Evolutionary conservation across 2,888 invertebrate genomes (phyloP).

Genomic region (Sycophila texana): DNA sequence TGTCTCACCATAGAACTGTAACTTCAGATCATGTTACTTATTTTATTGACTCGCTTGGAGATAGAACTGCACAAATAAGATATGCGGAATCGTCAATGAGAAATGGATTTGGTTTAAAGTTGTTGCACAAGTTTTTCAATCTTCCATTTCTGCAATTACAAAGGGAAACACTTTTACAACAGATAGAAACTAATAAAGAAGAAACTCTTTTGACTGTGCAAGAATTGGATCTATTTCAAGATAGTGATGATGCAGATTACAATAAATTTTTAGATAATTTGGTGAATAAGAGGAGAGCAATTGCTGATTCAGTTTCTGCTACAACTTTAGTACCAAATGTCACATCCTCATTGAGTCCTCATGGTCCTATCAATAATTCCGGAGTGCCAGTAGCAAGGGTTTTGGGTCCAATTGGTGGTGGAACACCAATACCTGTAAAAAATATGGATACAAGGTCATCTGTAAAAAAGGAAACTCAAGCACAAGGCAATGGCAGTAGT

Average conservation of each 20-base stretch:
- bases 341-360: slow-evolving; percentile 67
- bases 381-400: slow-evolving; percentile 66
- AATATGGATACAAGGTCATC: slow-evolving; percentile 65
- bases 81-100: slow-evolving; percentile 96
- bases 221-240: slow-evolving; percentile 86
- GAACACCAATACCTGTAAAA: slow-evolving; percentile 73
- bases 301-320: slow-evolving; percentile 81
- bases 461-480: slow-evolving; percentile 62
- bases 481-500: neutral
- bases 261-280: slow-evolving; percentile 85
- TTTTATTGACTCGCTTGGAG: slow-evolving; percentile 81
- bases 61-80: slow-evolving; percentile 81
- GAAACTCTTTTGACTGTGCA: slow-evolving; percentile 87
- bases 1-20: slow-evolving; percentile 96
- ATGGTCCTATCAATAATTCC: slow-evolving; percentile 56
- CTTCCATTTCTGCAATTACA: slow-evolving; percentile 95
- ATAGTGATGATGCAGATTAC: slow-evolving; percentile 87
- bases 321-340: slow-evolving; percentile 73
- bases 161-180: slow-evolving; percentile 87
- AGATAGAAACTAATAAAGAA: slow-evolving; percentile 89
- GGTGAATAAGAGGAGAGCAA: slow-evolving; percentile 84
- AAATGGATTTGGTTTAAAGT: slow-evolving; percentile 94
- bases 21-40: slow-evolving; percentile 83
- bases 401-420: slow-evolving; percentile 72
- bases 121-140: slow-evolving; percentile 96